phyloP scores from a whole-genome alignment of 2,113 vertebrate genomes.

The Drymodes brunneopygia region DNA sequence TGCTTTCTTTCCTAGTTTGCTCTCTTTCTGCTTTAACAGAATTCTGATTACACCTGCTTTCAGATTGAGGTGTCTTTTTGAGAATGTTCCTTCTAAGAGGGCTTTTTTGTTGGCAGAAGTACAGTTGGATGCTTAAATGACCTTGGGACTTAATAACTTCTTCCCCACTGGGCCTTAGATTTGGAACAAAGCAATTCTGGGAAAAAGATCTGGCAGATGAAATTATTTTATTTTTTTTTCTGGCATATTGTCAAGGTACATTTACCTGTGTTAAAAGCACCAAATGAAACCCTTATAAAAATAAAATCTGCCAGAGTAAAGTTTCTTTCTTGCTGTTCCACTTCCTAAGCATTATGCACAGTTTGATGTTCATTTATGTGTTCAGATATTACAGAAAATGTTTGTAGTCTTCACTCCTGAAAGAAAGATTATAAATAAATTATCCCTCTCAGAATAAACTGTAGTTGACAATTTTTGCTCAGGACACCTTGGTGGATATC shows the following conservation, averaged over 20 bases:
- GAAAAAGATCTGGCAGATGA: not conserved
- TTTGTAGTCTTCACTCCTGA: not conserved
- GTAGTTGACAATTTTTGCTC: not conserved
- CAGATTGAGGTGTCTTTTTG: not conserved
- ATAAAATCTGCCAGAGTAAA: not conserved
- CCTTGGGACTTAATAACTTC: constrained; percentile 1
- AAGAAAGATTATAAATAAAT: not conserved
- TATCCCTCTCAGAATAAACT: not conserved
- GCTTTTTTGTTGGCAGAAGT: not conserved
- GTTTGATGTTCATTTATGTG: not conserved
- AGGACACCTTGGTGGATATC: not conserved
- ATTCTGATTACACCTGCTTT: not conserved
- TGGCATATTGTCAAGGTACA: not conserved
- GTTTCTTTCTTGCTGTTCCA: not conserved
- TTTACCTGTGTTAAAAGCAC: not conserved
- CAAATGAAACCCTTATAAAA: not conserved
- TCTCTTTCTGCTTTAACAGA: not conserved
- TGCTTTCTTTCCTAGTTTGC: not conserved
- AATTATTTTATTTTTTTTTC: constrained; percentile 24
- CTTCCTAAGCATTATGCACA: not conserved
- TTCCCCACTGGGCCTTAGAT: constrained; percentile 19
- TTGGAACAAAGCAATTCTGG: constrained; percentile 7
- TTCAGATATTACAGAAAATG: not conserved
- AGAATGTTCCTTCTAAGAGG: not conserved
- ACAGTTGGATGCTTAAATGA: not conserved